phyloP scores from a whole-genome alignment of 2,797 vertebrate genomes.

The Sus cebifrons region DNA sequence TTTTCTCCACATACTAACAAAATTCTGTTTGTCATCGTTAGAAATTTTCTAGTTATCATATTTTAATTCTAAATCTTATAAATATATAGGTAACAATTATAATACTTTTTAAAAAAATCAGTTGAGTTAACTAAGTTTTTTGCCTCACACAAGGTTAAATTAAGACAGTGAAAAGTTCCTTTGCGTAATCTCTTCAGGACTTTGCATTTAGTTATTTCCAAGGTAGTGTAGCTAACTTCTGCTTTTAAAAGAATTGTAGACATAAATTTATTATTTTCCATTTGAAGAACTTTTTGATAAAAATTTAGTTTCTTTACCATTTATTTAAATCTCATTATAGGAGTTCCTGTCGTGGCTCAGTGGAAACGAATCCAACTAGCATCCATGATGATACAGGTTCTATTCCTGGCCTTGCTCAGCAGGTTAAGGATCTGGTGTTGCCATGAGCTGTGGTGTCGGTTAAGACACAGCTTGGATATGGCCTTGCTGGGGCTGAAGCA shows the following conservation, averaged over 20 bases:
- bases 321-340: conserved; percentile 65
- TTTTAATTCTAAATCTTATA: conserved; percentile 70
- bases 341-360: too few relatives aligned
- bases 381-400: too few relatives aligned
- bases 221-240: conserved; percentile 31
- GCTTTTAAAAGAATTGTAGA: conserved; percentile 61
- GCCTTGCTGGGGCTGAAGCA: too few relatives aligned
- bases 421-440: too few relatives aligned
- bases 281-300: conserved; percentile 66
- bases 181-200: conserved; percentile 66
- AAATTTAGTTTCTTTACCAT: conserved; percentile 45
- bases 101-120: conserved; percentile 11
- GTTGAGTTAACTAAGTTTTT: conserved; percentile 52
- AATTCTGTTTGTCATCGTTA: conserved; percentile 13
- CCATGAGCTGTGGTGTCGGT: too few relatives aligned
- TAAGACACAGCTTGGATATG: too few relatives aligned
- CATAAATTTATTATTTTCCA: conserved; percentile 57
- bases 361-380: too few relatives aligned
- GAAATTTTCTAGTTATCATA: neutral
- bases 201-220: conserved; percentile 71
- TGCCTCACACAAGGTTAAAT: conserved; percentile 29
- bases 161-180: conserved; percentile 64
- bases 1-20: neutral
- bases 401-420: too few relatives aligned
- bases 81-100: conserved; percentile 45